Conservation (phyloP, 2,888 invertebrate species). For the Scaptomyza tumidula region DNA sequence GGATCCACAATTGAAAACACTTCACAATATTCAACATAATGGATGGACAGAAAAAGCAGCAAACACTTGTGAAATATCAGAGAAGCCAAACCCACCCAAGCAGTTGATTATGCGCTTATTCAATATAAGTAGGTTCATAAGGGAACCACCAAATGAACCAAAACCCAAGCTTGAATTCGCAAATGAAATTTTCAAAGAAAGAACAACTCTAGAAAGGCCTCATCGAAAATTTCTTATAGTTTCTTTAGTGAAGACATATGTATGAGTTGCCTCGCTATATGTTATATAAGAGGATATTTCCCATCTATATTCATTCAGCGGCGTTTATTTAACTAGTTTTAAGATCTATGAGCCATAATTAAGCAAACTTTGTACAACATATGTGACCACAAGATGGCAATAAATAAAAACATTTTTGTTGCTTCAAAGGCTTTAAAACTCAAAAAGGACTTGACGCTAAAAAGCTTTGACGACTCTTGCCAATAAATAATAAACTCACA, state of each 20-base stretch:
- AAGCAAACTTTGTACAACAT: slow-evolving; percentile 51
- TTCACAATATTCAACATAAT: slow-evolving; percentile 15
- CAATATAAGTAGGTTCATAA: slow-evolving; percentile 16
- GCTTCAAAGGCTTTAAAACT: slow-evolving; percentile 56
- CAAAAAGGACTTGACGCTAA: slow-evolving; percentile 33
- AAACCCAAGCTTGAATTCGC: too few species aligned
- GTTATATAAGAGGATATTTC: not conserved
- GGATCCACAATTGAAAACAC: slow-evolving; percentile 10
- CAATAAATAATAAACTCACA: slow-evolving; percentile 69
- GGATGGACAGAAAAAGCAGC: not conserved
- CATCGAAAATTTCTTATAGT: slow-evolving; percentile 18
- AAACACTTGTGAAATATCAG: not conserved
- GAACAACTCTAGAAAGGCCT: not conserved
- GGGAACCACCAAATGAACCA: not conserved
- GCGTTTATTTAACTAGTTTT: slow-evolving; percentile 17
- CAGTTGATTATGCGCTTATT: slow-evolving; percentile 47
- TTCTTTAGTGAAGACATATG: not conserved
- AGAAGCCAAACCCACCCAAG: not conserved
- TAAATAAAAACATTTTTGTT: slow-evolving; percentile 62
- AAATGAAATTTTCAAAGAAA: not conserved
- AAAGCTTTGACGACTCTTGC: slow-evolving; percentile 38
- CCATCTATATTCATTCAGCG: not conserved
- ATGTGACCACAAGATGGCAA: slow-evolving; percentile 58
- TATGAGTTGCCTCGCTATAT: not conserved
- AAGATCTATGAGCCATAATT: slow-evolving; percentile 57